phyloP scores from a whole-genome alignment of 1,140 invertebrate genomes.

The Gerris buenoi region DNA sequence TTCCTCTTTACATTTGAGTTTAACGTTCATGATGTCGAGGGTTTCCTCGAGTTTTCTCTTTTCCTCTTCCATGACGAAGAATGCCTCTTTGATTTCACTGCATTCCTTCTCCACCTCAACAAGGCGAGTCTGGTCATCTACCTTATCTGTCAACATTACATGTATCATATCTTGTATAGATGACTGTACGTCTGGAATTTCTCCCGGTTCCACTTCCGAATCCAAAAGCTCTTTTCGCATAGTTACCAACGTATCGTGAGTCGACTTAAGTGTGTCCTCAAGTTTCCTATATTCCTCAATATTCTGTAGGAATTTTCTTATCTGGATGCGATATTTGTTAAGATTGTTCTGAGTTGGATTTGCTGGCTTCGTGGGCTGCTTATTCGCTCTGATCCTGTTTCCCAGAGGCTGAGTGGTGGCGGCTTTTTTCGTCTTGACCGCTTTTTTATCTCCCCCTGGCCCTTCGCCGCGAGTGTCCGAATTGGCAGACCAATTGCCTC shows the following conservation, averaged over 20 bases:
- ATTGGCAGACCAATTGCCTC: too few species aligned
- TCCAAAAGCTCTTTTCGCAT: not conserved
- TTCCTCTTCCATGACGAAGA: not conserved
- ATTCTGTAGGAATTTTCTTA: not conserved
- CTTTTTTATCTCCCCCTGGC: too few species aligned
- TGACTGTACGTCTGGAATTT: not conserved
- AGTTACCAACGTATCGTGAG: not conserved
- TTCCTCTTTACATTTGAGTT: not conserved
- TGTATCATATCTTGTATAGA: not conserved
- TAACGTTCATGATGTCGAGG: not conserved
- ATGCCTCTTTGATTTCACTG: not conserved
- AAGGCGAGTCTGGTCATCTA: not conserved
- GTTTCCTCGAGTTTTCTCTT: not conserved
- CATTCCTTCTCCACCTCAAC: not conserved
- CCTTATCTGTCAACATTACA: not conserved
- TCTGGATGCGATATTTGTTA: not conserved
- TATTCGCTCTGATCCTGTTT: too few species aligned
- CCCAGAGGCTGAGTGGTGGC: too few species aligned
- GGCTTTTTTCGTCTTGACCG: too few species aligned
- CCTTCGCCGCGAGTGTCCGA: too few species aligned
- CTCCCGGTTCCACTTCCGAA: not conserved
- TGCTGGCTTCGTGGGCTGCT: too few species aligned
- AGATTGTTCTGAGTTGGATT: not conserved
- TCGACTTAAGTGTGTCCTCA: not conserved
- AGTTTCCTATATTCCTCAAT: not conserved